Base-by-base conservation (phyloP, 2,888 invertebrate genomes). In the Geophilus truncorum region DNA sequence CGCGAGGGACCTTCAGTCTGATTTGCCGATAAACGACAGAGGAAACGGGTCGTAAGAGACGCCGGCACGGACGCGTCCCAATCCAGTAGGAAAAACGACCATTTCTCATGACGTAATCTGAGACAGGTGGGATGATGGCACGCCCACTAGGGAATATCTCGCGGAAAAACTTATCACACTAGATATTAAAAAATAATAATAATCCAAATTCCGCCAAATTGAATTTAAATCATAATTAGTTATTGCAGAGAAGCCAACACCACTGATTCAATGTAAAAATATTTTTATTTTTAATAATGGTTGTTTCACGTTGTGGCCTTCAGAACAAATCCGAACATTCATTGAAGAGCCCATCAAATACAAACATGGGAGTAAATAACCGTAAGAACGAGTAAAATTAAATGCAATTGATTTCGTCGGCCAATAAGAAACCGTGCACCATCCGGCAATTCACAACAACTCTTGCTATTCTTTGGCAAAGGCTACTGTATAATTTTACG, bases 21-120 rank as follows among this genome's bases (percentile, higher is more conserved):
- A 70, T 70, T 70, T 70, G 70, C 70, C 70, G 70, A 70, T 70
- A 70, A 70, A 70, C 70, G 70, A 70, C 70, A 70, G 70, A 70
- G 70, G 70, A 70, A 70, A 70, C 70, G 70, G 70, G 70, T 70
- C 70, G 70, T 70, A 70, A 70, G 70, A 70, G 70, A 70, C 10
- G 70, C 70, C 70, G 70, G 28, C 70, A 25, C 70, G 70, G 70
- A 28, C 70, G 70, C 70, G 70, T 70, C 70, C 70, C 70, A 70
- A 70, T 70, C 70, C 70, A 25, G 70, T 25, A 70, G 70, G 70
- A 70, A 70, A 70, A 70, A 70, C 70, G 70, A 70, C 70, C 70
- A 70, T 70, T 70, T 70, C 70, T 70, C 28, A 70, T 70, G 70
- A 70, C 70, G 70, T 28, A 70, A 70, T 70, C 70, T 70, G 25